phyloP scores from a whole-genome alignment of 2,888 invertebrate species.

The Metopia argyrocephala region DNA sequence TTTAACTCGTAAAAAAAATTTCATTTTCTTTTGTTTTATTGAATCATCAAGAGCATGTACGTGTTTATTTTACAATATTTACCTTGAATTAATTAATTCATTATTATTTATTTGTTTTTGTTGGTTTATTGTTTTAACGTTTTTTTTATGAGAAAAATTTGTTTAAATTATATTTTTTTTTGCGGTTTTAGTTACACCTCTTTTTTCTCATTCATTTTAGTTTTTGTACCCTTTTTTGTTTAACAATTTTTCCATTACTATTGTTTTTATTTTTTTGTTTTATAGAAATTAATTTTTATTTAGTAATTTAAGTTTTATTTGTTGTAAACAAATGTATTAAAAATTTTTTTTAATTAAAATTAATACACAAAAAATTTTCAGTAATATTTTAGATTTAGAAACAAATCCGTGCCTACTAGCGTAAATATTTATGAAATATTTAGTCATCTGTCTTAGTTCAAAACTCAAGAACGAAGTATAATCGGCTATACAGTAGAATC shows the following conservation, averaged over 20 bases:
- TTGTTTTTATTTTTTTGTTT: slow-evolving; percentile 33
- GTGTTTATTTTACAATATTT: slow-evolving; percentile 42
- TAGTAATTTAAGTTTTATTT: slow-evolving; percentile 12
- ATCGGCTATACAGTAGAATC: too few species aligned
- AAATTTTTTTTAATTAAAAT: slow-evolving; percentile 1
- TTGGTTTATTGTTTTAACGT: slow-evolving; percentile 20
- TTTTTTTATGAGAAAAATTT: neutral
- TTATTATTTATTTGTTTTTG: neutral
- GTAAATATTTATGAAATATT: neutral
- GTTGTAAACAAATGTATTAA: neutral
- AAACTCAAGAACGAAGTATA: too few species aligned
- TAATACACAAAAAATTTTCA: neutral
- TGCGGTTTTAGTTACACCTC: slow-evolving; percentile 14
- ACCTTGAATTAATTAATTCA: slow-evolving; percentile 56
- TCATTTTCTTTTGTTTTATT: neutral
- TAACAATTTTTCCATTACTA: slow-evolving; percentile 5
- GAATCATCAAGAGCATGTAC: slow-evolving; percentile 26
- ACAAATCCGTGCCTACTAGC: neutral
- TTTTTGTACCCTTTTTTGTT: neutral
- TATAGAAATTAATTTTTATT: slow-evolving; percentile 17
- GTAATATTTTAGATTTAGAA: too few species aligned
- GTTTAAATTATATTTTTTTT: neutral
- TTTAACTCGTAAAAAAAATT: slow-evolving; percentile 26
- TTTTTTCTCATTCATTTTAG: neutral
- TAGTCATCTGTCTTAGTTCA: neutral